These are phyloP conservation scores for Peromyscus attwateri DNA, from an alignment of 2,797 vertebrate genomes.

Conservation along the genomic window DNA sequence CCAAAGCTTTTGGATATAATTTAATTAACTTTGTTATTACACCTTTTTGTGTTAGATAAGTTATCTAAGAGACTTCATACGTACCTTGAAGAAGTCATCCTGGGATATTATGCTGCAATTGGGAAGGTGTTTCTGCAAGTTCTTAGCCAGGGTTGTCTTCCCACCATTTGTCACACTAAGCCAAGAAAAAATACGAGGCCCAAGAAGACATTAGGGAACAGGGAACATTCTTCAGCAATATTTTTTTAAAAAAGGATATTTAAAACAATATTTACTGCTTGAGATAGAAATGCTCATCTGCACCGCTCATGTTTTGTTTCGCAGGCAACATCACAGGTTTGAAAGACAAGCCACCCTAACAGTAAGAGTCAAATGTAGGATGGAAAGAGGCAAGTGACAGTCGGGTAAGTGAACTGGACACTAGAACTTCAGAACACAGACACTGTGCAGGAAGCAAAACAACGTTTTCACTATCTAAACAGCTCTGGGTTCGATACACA, in stretches of 20 bases:
- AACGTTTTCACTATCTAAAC: background rate
- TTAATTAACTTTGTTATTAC: background rate
- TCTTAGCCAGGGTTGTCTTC: conserved; percentile 93
- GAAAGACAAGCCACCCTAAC: background rate
- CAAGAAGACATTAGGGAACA: conserved; percentile 53
- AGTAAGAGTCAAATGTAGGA: background rate
- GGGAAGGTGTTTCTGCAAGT: conserved; percentile 90
- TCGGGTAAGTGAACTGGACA: background rate
- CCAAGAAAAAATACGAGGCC: conserved; percentile 60
- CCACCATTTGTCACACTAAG: conserved; percentile 95
- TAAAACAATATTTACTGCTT: conserved; percentile 12
- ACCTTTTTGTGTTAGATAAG: background rate
- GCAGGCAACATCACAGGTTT: background rate
- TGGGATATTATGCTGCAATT: conserved; percentile 94
- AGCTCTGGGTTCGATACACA: background rate
- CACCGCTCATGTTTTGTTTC: background rate
- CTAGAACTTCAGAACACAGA: background rate
- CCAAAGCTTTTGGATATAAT: background rate
- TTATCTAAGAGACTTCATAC: conserved; percentile 16
- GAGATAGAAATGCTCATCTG: background rate
- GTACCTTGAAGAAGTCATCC: conserved; percentile 97
- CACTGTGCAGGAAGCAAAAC: background rate
- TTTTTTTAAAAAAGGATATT: conserved; percentile 16
- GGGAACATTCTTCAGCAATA: background rate
- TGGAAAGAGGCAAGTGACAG: background rate